phyloP scores from a whole-genome alignment of 2,113 vertebrate species.

The Trinectes maculatus region DNA sequence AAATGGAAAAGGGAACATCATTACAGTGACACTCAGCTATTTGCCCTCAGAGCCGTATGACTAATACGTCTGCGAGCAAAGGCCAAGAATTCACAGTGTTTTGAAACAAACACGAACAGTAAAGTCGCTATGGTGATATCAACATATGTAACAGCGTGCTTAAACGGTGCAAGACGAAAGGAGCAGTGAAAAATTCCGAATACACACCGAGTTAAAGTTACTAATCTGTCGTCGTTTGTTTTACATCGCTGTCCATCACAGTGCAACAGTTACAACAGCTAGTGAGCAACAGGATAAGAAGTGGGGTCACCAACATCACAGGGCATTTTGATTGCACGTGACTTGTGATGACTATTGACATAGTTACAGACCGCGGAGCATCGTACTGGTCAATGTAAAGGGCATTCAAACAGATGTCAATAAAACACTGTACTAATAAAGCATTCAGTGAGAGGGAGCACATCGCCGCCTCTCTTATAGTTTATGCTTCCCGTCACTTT shows the following conservation, averaged over 20 bases:
- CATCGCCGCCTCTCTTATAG: neutral
- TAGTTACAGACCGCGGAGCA: neutral
- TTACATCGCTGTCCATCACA: neutral
- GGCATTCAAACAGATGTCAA: slow-evolving; percentile 1
- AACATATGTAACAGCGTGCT: slow-evolving; percentile 33
- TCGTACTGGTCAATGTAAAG: neutral
- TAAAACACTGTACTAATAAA: neutral
- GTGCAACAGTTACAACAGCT: neutral
- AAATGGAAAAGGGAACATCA: slow-evolving; percentile 53
- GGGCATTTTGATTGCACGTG: neutral
- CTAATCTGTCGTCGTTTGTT: neutral
- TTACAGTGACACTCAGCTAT: slow-evolving; percentile 67
- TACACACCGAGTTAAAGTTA: no score
- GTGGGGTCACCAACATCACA: neutral
- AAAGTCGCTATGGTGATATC: slow-evolving; percentile 47
- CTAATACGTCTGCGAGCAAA: slow-evolving; percentile 57
- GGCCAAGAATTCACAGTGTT: slow-evolving; percentile 59
- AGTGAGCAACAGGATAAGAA: neutral
- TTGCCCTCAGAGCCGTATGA: slow-evolving; percentile 61
- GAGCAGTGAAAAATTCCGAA: slow-evolving; percentile 1
- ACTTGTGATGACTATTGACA: neutral
- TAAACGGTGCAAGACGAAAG: slow-evolving; percentile 12
- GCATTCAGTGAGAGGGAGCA: neutral
- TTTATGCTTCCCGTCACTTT: slow-evolving; percentile 13
- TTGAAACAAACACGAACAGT: slow-evolving; percentile 43